Percentiles rank a stretch among this genome's conserved stretches.
phyloP scores from a whole-genome alignment of 2,888 invertebrate species.

The Drosophila neutralis region DNA sequence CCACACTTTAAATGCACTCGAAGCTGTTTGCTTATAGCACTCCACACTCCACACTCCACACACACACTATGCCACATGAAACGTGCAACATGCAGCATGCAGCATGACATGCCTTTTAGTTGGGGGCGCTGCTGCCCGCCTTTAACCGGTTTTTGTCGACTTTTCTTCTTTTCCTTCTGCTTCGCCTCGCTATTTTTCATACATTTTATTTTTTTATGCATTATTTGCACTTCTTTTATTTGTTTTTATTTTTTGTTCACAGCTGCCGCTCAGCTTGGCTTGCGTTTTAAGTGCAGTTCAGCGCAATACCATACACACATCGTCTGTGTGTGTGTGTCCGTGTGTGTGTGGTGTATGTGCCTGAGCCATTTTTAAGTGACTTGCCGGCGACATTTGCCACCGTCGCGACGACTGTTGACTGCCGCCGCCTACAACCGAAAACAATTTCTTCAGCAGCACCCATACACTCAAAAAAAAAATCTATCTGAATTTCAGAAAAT shows the following conservation, averaged over 20 bases:
- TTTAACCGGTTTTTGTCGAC: slow-evolving; percentile 47
- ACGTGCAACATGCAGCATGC: slow-evolving; percentile 21
- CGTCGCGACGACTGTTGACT: slow-evolving; percentile 49
- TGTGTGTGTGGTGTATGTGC: slow-evolving; percentile 16
- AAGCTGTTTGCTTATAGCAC: slow-evolving; percentile 76
- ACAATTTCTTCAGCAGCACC: neutral
- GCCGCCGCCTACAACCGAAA: slow-evolving; percentile 17
- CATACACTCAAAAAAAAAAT: neutral
- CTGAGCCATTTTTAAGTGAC: slow-evolving; percentile 75
- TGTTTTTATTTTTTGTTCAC: slow-evolving; percentile 32
- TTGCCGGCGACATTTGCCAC: slow-evolving; percentile 70
- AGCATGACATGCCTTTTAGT: slow-evolving; percentile 61
- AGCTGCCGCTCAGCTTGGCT: slow-evolving; percentile 45
- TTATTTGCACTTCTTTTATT: slow-evolving; percentile 38
- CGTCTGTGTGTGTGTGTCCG: slow-evolving; percentile 10
- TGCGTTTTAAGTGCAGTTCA: slow-evolving; percentile 74
- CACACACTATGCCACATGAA: slow-evolving; percentile 11
- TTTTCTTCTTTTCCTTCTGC: neutral
- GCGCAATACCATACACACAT: slow-evolving; percentile 46
- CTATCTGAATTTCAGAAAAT: no score
- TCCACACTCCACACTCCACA: slow-evolving; percentile 44
- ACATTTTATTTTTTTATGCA: slow-evolving; percentile 11
- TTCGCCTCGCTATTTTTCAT: slow-evolving; percentile 30
- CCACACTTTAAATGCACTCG: slow-evolving; percentile 78
- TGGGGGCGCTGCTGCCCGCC: slow-evolving; percentile 47